phyloP scores from a whole-genome alignment of 1,140 invertebrate genomes.

The Rhysida immarginata region DNA sequence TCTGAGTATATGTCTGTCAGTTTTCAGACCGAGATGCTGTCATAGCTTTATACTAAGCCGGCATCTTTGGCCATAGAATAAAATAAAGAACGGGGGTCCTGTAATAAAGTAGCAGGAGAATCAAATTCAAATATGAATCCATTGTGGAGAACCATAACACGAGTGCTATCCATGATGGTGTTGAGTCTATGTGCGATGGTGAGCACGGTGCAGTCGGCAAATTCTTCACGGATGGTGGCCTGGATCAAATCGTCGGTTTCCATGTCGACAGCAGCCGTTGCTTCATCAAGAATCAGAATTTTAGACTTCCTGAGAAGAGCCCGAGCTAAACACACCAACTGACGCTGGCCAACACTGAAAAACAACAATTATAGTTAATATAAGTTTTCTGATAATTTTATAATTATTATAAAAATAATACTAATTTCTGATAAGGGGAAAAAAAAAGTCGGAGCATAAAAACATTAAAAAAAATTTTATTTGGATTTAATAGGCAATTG shows the following conservation, averaged over 20 bases:
- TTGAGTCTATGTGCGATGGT: constrained; percentile 90
- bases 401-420: not conserved
- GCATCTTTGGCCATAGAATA: not conserved
- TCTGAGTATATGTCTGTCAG: no score
- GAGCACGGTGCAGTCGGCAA: constrained; percentile 73
- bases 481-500: not conserved
- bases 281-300: constrained; percentile 79
- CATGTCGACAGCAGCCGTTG: constrained; percentile 80
- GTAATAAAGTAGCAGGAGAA: not conserved
- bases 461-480: not conserved
- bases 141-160: constrained; percentile 20
- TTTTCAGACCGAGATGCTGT: no score
- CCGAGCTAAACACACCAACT: constrained; percentile 73
- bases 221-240: constrained; percentile 72
- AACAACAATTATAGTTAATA: constrained; percentile 8
- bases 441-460: not conserved
- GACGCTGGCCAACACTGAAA: constrained; percentile 50
- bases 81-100: not conserved
- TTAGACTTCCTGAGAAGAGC: constrained; percentile 79
- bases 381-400: not conserved
- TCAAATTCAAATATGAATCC: not conserved
- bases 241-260: constrained; percentile 84
- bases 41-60: no score
- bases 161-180: constrained; percentile 74
- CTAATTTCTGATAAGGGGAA: not conserved